These are phyloP conservation scores for Vespertilio murinus DNA, from an alignment of 2,797 vertebrate species.

Conservation along the genomic window DNA sequence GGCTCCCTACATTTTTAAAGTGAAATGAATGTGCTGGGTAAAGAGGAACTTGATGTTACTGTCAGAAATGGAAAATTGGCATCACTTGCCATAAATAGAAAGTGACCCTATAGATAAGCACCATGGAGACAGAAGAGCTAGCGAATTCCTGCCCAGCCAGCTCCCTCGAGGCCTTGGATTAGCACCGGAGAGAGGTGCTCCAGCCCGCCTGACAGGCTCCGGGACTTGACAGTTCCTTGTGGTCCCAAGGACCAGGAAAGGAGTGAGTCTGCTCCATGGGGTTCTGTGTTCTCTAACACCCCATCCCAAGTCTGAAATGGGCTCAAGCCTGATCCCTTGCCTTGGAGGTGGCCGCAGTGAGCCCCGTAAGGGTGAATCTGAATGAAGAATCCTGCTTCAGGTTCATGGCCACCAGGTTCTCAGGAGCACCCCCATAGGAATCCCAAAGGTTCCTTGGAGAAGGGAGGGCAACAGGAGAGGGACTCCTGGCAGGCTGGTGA, in stretches of 20 bases:
- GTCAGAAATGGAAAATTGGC: neutral
- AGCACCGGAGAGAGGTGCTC: accelerated
- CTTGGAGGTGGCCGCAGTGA: neutral
- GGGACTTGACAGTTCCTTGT: neutral
- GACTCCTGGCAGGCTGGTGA: neutral
- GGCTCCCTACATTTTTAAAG: neutral
- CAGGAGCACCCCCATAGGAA: neutral
- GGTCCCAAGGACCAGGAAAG: neutral
- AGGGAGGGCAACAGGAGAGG: neutral
- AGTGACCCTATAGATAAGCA: neutral
- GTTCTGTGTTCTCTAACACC: neutral
- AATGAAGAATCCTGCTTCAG: no score
- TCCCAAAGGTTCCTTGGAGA: no score
- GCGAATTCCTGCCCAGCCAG: neutral
- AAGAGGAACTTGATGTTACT: neutral
- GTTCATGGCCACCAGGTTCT: neutral
- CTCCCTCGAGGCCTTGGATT: neutral
- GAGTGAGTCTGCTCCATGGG: neutral
- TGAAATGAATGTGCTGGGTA: neutral
- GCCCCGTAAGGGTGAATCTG: neutral
- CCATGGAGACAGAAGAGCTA: neutral
- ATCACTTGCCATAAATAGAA: neutral
- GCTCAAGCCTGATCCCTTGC: neutral
- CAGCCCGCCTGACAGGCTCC: neutral
- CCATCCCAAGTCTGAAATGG: neutral